Conservation (phyloP, 2,797 vertebrate species). For the Halcyon leucocephala region DNA sequence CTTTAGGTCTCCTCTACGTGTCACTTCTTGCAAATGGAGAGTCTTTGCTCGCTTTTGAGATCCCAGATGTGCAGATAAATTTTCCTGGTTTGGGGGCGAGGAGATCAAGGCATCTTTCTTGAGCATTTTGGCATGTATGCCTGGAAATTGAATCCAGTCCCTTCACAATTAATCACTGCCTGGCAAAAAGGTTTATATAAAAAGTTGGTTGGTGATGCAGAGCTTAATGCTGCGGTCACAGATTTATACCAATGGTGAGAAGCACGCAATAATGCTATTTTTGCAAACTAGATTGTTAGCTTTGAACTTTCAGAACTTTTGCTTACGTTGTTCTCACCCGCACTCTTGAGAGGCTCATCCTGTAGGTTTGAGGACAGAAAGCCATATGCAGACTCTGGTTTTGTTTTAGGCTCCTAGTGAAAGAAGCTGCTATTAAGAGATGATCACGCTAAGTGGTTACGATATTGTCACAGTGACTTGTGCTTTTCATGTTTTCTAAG, state of each 20-base stretch:
- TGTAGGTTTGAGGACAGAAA: neutral
- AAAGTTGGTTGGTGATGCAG: neutral
- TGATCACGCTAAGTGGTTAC: neutral
- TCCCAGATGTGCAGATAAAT: neutral
- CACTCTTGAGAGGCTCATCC: neutral
- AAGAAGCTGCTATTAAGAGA: neutral
- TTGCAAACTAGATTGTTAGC: neutral
- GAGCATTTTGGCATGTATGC: neutral
- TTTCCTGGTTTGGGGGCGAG: neutral
- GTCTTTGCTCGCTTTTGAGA: neutral
- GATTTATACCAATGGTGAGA: neutral
- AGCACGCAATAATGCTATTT: neutral
- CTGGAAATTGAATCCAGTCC: slow-evolving; percentile 6
- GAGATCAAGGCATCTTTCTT: neutral
- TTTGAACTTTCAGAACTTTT: neutral
- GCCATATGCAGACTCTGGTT: neutral
- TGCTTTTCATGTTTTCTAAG: neutral
- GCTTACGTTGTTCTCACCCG: neutral
- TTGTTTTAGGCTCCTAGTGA: neutral
- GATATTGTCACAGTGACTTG: neutral
- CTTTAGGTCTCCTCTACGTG: neutral
- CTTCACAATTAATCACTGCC: neutral
- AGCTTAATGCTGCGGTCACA: neutral
- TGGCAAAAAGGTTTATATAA: neutral
- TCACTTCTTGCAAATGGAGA: neutral